Evolutionary conservation across 1,140 invertebrate species (phyloP), one percentile per base, ranked within the genome.

Genomic region (Brachionus koreanus): DNA sequence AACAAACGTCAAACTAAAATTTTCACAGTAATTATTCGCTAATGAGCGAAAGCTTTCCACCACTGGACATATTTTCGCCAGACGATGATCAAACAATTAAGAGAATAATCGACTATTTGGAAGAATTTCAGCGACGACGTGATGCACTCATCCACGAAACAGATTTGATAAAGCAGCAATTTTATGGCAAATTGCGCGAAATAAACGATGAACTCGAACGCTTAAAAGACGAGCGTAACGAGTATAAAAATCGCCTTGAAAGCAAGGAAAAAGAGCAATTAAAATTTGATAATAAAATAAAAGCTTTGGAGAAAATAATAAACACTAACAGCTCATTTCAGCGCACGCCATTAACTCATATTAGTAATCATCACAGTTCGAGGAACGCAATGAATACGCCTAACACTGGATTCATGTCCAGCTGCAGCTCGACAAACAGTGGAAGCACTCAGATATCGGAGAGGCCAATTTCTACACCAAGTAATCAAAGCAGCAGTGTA

Each of bases 131-230:
- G 33, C 49, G 76, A 3, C 76, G 76, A 10, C 46, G 76, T 16
- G 76, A 79, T 10, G 76, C 76, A 19, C 49, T 79, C n/a, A 61
- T 79, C 29, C 76, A 79, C 57, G 76, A 79, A 61, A 79, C 76
- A 16, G 76, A 79, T 37, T 42, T 61, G 16, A 37, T 79, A 10
- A 79, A 79, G 39, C 76, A 79, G 39, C 49, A 61, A 65, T 79
- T 79, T 42, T 79, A 79, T 37, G 46, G 10, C 13, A 79, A 79
- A 43, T 49, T 79, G 37, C 33, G 61, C 19, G 76, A 79, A 12
- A 61, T 61, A 39, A 65, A 79, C 19, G 76, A 79, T 12, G 76
- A 79, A 29, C 19, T 65, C 0, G 49, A 79, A 2, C 46, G 39
- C 2, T 5, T 79, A 2, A 57, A 29, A 33, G 76, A 79, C 2